Evolutionary conservation across 2,888 invertebrate species (phyloP).

Genomic region (Diplolepis rosae): DNA sequence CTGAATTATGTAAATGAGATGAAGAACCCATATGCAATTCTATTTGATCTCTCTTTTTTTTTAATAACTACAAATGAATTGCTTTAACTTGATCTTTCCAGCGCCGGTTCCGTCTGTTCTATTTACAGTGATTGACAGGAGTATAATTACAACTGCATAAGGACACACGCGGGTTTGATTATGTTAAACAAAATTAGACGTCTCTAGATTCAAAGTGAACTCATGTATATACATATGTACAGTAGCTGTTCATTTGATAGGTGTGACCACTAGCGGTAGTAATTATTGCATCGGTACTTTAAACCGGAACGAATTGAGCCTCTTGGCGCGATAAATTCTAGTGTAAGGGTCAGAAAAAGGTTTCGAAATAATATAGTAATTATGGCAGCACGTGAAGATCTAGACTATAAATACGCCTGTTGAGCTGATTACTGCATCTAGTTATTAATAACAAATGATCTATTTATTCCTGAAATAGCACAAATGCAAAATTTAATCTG

Average conservation of each 20-base stretch:
- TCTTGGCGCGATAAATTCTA: conserved; percentile 7
- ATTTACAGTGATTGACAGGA: conserved; percentile 56
- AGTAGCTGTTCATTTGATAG: not conserved
- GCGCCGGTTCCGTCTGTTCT: conserved; percentile 62
- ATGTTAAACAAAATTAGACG: conserved; percentile 9
- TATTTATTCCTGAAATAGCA: not conserved
- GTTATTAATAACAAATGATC: not conserved
- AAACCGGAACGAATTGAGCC: conserved; percentile 11
- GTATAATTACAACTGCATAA: conserved; percentile 55
- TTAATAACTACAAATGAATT: not conserved
- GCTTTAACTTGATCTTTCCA: conserved; percentile 42
- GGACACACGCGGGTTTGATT: conserved; percentile 1
- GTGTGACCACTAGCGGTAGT: not conserved
- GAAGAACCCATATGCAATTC: not conserved
- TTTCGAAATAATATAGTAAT: conserved; percentile 17
- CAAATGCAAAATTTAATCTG: not conserved
- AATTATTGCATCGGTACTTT: conserved; percentile 2
- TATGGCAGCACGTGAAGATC: conserved; percentile 1
- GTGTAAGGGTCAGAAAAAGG: not conserved
- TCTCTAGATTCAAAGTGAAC: not conserved
- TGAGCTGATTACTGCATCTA: conserved; percentile 3
- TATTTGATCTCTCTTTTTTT: not conserved
- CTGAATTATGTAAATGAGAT: conserved; percentile 1
- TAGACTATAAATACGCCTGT: not conserved
- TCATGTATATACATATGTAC: not conserved